Percentiles rank a stretch among this genome's conserved stretches.
phyloP scores from a whole-genome alignment of 2,113 vertebrate species.

The Cervus canadensis region DNA sequence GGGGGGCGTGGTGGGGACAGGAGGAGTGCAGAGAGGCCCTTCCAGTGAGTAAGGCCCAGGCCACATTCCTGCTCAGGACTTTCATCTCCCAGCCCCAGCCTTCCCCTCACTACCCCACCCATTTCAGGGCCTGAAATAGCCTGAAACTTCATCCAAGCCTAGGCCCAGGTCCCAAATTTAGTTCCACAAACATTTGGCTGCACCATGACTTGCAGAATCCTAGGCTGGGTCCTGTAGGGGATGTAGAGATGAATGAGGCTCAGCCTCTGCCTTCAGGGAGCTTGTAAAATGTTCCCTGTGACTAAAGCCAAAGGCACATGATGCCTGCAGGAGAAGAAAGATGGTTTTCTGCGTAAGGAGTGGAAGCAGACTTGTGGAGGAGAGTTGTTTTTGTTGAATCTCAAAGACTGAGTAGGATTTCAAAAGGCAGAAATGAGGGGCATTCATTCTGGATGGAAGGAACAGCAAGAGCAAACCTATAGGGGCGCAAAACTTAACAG shows the following conservation, averaged over 20 bases:
- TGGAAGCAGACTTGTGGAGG: neutral
- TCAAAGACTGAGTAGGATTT: neutral
- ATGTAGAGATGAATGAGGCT: neutral
- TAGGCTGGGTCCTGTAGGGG: neutral
- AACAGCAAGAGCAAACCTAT: neutral
- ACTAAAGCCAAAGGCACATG: neutral
- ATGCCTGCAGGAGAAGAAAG: neutral
- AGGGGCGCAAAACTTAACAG: neutral
- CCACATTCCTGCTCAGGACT: neutral
- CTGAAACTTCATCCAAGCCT: constrained; percentile 27
- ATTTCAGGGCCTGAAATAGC: constrained; percentile 56
- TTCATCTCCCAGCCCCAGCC: neutral
- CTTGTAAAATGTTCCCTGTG: neutral
- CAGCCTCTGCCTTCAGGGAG: neutral
- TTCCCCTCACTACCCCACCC: neutral
- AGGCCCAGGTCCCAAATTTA: constrained; percentile 53
- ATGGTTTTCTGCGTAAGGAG: neutral
- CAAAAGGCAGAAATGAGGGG: neutral
- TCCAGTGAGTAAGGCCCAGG: neutral
- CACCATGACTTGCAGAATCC: neutral
- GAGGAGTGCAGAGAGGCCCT: neutral
- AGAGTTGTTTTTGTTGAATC: neutral
- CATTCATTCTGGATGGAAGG: neutral
- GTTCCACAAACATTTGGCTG: constrained; percentile 41
- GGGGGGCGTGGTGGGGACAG: neutral